Evolutionary conservation across 2,113 vertebrate species (phyloP).

Genomic region (Nymphicus hollandicus): DNA sequence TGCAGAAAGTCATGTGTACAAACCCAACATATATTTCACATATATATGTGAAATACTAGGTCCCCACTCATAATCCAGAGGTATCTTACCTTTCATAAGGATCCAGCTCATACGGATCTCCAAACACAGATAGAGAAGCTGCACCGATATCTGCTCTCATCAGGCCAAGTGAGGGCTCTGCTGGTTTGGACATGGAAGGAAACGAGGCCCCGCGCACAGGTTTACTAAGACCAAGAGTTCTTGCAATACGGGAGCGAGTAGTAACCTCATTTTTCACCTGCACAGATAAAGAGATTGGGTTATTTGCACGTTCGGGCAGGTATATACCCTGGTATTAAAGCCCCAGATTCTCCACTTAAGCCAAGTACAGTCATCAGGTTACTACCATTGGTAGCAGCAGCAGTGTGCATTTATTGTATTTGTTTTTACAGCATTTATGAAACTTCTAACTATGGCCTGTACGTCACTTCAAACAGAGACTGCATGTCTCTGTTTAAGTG

Average conservation of each 20-base stretch:
- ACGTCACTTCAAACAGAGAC: not conserved
- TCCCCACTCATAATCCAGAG: not conserved
- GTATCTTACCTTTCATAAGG: constrained; percentile 77
- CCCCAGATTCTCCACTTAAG: not conserved
- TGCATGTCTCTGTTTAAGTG: not conserved
- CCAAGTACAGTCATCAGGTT: not conserved
- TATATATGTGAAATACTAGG: not conserved
- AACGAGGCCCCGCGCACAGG: constrained; percentile 74
- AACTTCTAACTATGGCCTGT: not conserved
- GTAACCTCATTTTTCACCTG: constrained; percentile 72
- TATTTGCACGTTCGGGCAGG: not conserved
- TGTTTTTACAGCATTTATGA: not conserved
- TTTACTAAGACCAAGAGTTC: constrained; percentile 81
- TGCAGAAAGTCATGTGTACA: not conserved
- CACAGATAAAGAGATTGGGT: not conserved
- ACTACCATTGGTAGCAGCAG: not conserved
- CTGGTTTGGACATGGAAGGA: constrained; percentile 81
- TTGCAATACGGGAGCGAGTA: constrained; percentile 86
- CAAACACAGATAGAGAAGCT: constrained; percentile 91
- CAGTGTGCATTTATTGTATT: not conserved
- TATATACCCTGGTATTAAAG: not conserved
- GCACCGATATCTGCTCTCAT: constrained; percentile 93
- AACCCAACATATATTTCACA: no score
- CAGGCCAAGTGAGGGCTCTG: constrained; percentile 81
- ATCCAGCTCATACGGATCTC: constrained; percentile 89